phyloP scores from a whole-genome alignment of 1,140 invertebrate species.

The Calosoma granatense region DNA sequence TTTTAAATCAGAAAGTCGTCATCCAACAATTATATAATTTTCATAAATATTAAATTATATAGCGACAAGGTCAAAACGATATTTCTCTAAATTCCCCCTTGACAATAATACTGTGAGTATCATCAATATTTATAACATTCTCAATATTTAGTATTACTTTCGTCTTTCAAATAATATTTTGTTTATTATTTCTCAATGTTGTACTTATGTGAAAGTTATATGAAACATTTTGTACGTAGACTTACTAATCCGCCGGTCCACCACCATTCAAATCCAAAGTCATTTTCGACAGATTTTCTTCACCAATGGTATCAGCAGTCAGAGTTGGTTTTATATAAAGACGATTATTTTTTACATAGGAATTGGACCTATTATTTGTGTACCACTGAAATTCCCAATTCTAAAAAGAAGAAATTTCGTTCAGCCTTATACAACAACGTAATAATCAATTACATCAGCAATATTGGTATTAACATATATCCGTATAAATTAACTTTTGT shows the following conservation, averaged over 20 bases:
- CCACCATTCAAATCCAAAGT: conserved; percentile 45
- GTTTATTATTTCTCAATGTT: too few relatives aligned
- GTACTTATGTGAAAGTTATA: too few relatives aligned
- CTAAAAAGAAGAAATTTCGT: conserved; percentile 33
- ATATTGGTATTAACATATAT: too few relatives aligned
- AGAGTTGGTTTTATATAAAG: conserved; percentile 50
- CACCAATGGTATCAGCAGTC: conserved; percentile 45
- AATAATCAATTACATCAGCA: too few relatives aligned
- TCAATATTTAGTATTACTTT: not conserved
- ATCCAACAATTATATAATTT: conserved; percentile 12
- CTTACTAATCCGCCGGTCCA: conserved; percentile 44
- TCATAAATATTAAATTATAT: conserved; percentile 1
- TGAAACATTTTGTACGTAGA: not conserved
- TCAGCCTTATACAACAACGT: too few relatives aligned
- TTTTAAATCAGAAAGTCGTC: conserved; percentile 14
- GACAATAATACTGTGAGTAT: too few relatives aligned
- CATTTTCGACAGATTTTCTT: conserved; percentile 44
- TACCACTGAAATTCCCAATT: conserved; percentile 67
- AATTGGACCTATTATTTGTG: conserved; percentile 52
- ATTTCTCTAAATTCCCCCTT: too few relatives aligned
- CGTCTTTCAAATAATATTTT: not conserved
- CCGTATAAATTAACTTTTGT: too few relatives aligned
- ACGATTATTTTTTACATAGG: conserved; percentile 44
- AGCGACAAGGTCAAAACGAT: not conserved
- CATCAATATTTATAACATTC: too few relatives aligned